Evolutionary conservation across 1,140 invertebrate species (phyloP).

Genomic region (Thalassaphorura encarpata): DNA sequence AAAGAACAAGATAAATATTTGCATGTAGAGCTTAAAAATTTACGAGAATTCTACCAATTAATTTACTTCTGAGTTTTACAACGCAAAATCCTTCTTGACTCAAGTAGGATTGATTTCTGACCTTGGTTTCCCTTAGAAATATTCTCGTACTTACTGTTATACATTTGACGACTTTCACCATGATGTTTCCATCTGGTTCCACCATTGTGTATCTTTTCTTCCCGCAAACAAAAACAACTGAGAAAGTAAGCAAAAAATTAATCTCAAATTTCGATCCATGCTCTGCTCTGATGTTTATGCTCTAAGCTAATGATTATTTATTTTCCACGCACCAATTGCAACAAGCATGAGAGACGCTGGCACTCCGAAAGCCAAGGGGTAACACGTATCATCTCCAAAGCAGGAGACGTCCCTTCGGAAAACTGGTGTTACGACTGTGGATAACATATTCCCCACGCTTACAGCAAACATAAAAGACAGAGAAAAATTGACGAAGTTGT

Average conservation of each 20-base stretch:
- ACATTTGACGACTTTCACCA: constrained; percentile 63
- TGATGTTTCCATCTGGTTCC: constrained; percentile 55
- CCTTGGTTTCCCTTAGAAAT: too few relatives aligned
- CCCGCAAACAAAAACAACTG: constrained; percentile 25
- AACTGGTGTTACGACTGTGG: constrained; percentile 71
- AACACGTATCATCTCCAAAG: constrained; percentile 70
- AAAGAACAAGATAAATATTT: too few relatives aligned
- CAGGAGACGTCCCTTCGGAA: constrained; percentile 70
- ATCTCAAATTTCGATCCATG: too few relatives aligned
- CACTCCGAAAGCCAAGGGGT: constrained; percentile 81
- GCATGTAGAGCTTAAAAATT: too few relatives aligned
- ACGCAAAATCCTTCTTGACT: too few relatives aligned
- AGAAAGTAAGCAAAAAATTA: background rate
- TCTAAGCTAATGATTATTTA: too few relatives aligned
- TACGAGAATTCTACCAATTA: too few relatives aligned
- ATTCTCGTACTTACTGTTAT: constrained; percentile 73
- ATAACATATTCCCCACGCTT: constrained; percentile 48
- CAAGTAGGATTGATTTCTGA: too few relatives aligned
- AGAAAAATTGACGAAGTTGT: constrained; percentile 46
- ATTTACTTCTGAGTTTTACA: too few relatives aligned
- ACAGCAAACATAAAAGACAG: constrained; percentile 50
- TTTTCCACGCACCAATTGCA: constrained; percentile 65
- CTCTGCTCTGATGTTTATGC: too few relatives aligned
- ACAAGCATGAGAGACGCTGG: constrained; percentile 75
- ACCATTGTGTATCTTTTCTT: constrained; percentile 18